Percentiles rank a stretch among this genome's conserved stretches.
Evolutionary conservation across 2,797 vertebrate species (phyloP).

Genomic region (Enteromius paludinosus): DNA sequence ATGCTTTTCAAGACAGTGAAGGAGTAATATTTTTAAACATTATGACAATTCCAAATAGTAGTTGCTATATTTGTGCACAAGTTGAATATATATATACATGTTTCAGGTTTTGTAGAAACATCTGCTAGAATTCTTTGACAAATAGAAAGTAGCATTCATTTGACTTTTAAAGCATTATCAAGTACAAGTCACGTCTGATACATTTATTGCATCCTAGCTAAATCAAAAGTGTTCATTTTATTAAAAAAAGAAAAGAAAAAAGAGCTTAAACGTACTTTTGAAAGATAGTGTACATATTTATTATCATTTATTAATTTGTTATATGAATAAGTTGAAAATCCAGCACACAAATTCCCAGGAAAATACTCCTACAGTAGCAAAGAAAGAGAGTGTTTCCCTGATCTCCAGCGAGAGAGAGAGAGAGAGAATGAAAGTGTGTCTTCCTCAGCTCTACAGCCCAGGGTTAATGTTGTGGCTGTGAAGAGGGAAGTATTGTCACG

Average conservation of each 20-base stretch:
- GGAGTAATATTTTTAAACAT: no score
- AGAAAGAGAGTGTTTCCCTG: background rate
- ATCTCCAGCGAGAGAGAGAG: background rate
- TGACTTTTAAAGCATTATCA: no score
- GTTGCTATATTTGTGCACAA: no score
- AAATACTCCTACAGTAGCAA: background rate
- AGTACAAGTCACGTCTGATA: background rate
- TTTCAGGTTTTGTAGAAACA: no score
- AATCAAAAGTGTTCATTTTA: background rate
- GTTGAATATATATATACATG: no score
- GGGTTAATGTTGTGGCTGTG: conserved; percentile 64
- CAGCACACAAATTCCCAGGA: background rate
- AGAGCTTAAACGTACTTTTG: background rate
- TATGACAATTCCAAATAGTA: no score
- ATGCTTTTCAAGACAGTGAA: no score
- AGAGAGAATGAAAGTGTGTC: conserved; percentile 2
- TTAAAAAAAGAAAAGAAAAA: no score
- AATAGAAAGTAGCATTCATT: no score
- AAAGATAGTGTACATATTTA: background rate
- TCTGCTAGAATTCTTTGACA: no score
- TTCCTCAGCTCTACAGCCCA: conserved; percentile 38
- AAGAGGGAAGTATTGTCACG: conserved; percentile 54
- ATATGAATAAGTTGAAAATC: background rate
- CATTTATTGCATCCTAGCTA: background rate
- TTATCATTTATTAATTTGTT: no score